Evolutionary conservation across 2,113 vertebrate species (phyloP), one percentile per base, ranked within the genome.

Genomic region (Cavia aperea): DNA sequence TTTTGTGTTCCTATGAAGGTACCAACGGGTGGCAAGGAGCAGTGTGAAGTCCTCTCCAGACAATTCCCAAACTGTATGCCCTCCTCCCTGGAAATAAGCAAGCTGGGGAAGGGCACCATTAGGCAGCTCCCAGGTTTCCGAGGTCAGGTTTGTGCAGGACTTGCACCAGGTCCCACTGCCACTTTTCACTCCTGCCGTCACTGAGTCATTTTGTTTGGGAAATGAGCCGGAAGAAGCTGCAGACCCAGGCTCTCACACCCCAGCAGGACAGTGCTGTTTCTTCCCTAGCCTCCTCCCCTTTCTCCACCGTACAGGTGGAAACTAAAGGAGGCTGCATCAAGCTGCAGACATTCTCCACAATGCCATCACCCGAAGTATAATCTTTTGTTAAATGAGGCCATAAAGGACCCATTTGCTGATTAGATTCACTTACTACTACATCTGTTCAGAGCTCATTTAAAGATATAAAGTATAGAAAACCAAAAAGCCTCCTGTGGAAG

Each of bases 371-470:
- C 5, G 4, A 72, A 63, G 33, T 31, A 78, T 23, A 79, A 54
- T 54, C 56, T 54, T 83, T 90, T 93, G 77, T 88, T 85, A 82
- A 94, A 83, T 31, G 77, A 82, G 58, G 70, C 81, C 83, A 88
- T 78, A 70, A 75, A 85, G 54, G 92, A 73, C 16, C 70, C 83
- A 88, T 92, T 72, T 36, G 51, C 72, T 94, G 79, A 94, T 92
- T 94, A 78, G 84, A 96, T 93, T 95, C 91, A 88, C 77, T 31
- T 70, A 96, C 94, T 93, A 96, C 86, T 93, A 96, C 95, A 95
- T 19, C 85, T 95, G 93, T 93, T 97, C 75, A 72, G 96, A 96
- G 96, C 96, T 96, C 94, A 90, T 96, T 92, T 94, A 86, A 95
- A 97, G 96, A 89, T 93, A 90, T 56, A 90, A 90, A 95, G 89